These are phyloP conservation scores for Calypte anna DNA, from an alignment of 2,113 vertebrate genomes.

Conservation along the genomic window DNA sequence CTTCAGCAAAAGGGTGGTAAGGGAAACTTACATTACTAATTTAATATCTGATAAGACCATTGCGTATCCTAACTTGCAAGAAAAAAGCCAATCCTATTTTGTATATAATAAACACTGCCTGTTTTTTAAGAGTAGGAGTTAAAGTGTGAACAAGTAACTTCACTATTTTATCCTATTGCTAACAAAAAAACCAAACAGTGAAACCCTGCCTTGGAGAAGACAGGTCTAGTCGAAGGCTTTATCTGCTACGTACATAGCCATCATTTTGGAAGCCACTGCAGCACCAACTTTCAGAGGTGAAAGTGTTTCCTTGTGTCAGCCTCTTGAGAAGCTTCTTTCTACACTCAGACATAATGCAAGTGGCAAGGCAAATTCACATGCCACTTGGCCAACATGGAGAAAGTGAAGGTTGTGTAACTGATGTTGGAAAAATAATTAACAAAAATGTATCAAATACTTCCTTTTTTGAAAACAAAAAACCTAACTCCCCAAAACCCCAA, in stretches of 20 bases:
- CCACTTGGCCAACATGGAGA: background rate
- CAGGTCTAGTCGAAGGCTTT: background rate
- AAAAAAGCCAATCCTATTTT: background rate
- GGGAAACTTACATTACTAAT: background rate
- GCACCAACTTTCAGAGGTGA: background rate
- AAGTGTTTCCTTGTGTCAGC: background rate
- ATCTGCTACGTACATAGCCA: background rate
- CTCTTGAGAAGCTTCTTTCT: background rate
- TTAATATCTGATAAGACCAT: background rate
- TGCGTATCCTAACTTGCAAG: background rate
- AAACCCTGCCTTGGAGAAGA: background rate
- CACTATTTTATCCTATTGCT: background rate
- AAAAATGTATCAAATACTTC: background rate
- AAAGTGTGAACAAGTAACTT: background rate
- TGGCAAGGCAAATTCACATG: background rate
- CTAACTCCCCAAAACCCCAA: background rate
- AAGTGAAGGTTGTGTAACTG: background rate
- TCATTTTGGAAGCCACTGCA: background rate
- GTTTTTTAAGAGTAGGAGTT: background rate
- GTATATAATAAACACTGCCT: background rate
- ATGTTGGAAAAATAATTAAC: background rate
- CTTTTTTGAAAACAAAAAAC: background rate
- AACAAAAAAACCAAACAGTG: background rate
- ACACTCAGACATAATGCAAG: background rate
- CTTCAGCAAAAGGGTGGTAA: background rate